phyloP scores from a whole-genome alignment of 53 echinoderm and acorn worm genomes.

The Arbacia lixula region DNA sequence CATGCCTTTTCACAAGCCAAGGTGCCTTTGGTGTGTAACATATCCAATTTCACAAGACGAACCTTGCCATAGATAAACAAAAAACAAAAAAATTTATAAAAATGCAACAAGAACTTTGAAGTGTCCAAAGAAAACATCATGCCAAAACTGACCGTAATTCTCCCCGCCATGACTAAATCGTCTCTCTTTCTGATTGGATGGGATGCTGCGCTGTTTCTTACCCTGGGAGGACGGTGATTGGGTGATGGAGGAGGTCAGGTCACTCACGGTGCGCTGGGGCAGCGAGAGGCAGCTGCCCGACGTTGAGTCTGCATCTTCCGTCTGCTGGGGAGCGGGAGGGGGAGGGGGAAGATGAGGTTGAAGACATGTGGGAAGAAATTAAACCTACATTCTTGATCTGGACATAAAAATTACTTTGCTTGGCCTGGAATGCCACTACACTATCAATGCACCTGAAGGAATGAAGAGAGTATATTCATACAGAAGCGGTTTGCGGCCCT shows the following conservation, averaged over 20 bases:
- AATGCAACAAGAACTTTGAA: conserved; percentile 28
- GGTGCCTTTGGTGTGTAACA: conserved; percentile 22
- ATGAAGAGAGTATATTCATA: too few species aligned
- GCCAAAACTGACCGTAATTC: conserved; percentile 95
- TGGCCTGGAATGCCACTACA: too few species aligned
- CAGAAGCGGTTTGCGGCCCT: too few species aligned
- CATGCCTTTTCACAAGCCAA: conserved; percentile 52
- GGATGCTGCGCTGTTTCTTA: conserved; percentile 95
- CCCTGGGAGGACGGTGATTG: conserved; percentile 98
- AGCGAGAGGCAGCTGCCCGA: conserved; percentile 96
- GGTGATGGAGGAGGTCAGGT: conserved; percentile 85
- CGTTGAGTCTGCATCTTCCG: conserved; percentile 95
- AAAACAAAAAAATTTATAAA: conserved; percentile 12
- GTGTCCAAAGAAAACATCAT: conserved; percentile 44
- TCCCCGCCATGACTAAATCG: conserved; percentile 99
- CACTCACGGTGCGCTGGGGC: conserved; percentile 89
- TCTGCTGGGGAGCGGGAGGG: conserved; percentile 41
- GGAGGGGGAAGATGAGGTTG: not conserved
- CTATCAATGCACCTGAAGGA: too few species aligned
- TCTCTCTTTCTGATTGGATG: conserved; percentile 99
- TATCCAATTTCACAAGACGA: conserved; percentile 35
- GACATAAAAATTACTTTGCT: too few species aligned
- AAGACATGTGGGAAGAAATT: not conserved
- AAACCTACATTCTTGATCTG: too few species aligned
- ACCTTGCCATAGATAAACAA: conserved; percentile 48